Base-by-base conservation (phyloP, 2,888 invertebrate species). In the Cephus spinipes region DNA sequence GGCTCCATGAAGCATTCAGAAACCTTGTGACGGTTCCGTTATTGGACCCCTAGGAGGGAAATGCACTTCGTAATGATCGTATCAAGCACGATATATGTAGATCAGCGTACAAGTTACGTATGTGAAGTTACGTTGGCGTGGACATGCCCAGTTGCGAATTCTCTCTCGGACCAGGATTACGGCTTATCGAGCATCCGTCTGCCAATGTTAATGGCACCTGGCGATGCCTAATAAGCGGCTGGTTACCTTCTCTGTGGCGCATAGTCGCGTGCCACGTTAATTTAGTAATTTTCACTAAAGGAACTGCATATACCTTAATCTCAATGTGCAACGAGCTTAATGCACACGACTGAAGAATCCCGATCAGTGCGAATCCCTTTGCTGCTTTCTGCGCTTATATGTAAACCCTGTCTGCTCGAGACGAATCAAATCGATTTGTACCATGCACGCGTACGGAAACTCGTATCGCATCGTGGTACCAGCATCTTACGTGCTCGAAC, bases 1-100 rank as follows among this genome's bases (percentile, higher is more conserved):
- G 55, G 23, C 55, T 55, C 55, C 55, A 77, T n/a, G 71, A 33
- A 74, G 69, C 74, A 81, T 79, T 79, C 78, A 73, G 75, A 69
- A 76, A 75, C 77, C 81, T 78, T 76, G 75, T 80, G 79, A 80
- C 78, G 73, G 69, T 55, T 55, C 55, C 55, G 55, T 55, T 9
- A 40, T 55, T 69, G n/a, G 68, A 75, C 40, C 73, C 79, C 77
- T 30, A 40, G 77, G 81, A 76, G 15, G n/a, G n/a, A 81, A 84
- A 81, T 81, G 82, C 81, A 81, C 83, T 82, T 85, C 80, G 85
- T 81, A 79, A 83, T 81, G 82, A 82, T 84, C 82, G 83, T 86
- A 85, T 87, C 83, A 82, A 55, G 55, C 23, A 55, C 55, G 23
- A 55, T 23, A 23, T 9, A 55, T 23, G 55, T 55, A 55, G 84